Conservation (phyloP, 2,797 vertebrate genomes). For the Aldrovandia affinis region DNA sequence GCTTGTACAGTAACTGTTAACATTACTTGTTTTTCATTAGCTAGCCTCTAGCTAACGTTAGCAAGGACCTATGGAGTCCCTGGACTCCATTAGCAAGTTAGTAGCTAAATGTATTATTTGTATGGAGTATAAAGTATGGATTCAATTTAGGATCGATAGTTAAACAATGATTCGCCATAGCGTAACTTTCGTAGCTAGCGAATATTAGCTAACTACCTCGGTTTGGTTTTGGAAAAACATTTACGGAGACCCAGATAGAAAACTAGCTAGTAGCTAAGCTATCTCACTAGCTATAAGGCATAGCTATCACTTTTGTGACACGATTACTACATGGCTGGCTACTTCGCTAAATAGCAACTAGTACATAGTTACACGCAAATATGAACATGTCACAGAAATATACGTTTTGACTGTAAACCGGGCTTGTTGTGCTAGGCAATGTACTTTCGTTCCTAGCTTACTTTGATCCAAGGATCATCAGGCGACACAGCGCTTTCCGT, state of each 20-base stretch:
- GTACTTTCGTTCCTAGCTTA: not conserved
- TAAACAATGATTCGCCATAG: not conserved
- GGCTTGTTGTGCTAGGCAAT: not conserved
- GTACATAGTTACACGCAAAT: not conserved
- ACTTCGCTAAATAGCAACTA: not conserved
- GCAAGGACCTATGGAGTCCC: not conserved
- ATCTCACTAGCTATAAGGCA: not conserved
- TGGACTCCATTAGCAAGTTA: not conserved
- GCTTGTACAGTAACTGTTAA: not conserved
- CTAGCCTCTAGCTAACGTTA: not conserved
- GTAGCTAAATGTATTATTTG: not conserved
- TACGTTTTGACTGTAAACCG: not conserved
- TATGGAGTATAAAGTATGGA: not conserved
- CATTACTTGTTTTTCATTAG: not conserved
- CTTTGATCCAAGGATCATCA: conserved; percentile 7
- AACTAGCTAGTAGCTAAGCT: not conserved
- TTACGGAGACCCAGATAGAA: not conserved
- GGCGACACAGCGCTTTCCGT: not conserved
- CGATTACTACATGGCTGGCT: not conserved
- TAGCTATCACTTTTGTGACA: not conserved
- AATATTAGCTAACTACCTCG: not conserved
- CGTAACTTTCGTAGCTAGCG: not conserved
- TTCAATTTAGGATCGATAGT: not conserved
- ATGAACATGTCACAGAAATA: not conserved
- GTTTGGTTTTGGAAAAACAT: not conserved